A percentile compares a stretch with the other conserved stretches of the same genome.
phyloP scores from a whole-genome alignment of 2,888 invertebrate species.

The Dasysyrphus tricinctus region DNA sequence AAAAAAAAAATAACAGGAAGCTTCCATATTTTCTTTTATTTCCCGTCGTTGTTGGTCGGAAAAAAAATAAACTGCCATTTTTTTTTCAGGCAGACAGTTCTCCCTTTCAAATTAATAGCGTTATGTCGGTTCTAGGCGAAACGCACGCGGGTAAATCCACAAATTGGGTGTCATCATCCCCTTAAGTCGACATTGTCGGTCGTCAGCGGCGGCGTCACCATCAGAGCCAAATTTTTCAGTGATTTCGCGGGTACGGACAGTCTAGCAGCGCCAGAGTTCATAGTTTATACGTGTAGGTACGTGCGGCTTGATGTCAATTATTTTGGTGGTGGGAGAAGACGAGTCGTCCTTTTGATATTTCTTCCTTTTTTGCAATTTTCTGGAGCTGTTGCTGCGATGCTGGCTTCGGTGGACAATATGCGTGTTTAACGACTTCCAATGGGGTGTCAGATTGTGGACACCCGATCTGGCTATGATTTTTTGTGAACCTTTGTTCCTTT shows the following conservation, averaged over 20 bases:
- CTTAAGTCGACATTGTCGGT: conserved; percentile 72
- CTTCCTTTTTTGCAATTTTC: conserved; percentile 43
- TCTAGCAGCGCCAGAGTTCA: conserved; percentile 47
- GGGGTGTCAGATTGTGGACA: conserved; percentile 76
- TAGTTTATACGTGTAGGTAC: conserved; percentile 58
- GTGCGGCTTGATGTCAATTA: conserved; percentile 38
- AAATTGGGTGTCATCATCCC: conserved; percentile 76
- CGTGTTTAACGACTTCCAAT: conserved; percentile 76
- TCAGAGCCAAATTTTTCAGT: conserved; percentile 71
- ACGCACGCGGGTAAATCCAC: conserved; percentile 59
- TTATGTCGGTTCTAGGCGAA: conserved; percentile 24
- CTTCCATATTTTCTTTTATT: conserved; percentile 70
- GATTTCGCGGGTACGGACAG: conserved; percentile 55
- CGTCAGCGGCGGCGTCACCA: conserved; percentile 53
- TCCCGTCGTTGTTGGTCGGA: conserved; percentile 31
- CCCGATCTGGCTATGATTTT: conserved; percentile 74
- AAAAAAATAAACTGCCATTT: conserved; percentile 28
- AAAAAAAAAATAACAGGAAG: conserved; percentile 26
- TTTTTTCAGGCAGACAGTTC: conserved; percentile 38
- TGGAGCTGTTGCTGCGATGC: conserved; percentile 65
- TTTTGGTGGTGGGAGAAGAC: not conserved
- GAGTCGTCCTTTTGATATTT: conserved; percentile 51
- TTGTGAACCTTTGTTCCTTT: conserved; percentile 44
- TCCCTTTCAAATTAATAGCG: conserved; percentile 72
- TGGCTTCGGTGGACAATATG: conserved; percentile 71